These are phyloP conservation scores for Moxostoma hubbsi DNA, from an alignment of 2,797 vertebrate genomes.

Conservation along the genomic window DNA sequence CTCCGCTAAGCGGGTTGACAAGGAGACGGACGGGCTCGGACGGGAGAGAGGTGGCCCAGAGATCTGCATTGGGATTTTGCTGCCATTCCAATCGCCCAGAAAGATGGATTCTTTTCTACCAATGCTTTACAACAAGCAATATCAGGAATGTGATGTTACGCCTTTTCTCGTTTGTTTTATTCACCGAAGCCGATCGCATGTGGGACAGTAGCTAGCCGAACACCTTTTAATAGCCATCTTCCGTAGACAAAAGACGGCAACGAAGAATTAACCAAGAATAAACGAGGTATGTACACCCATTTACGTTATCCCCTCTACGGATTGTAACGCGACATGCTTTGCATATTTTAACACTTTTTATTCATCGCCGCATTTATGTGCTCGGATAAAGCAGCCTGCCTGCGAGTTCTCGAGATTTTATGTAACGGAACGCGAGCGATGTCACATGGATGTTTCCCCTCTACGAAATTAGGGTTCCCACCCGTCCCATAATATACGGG, in stretches of 20 bases:
- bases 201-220: slow-evolving; percentile 73
- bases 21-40: slow-evolving; percentile 62
- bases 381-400: slow-evolving; percentile 56
- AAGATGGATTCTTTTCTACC: slow-evolving; percentile 36
- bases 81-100: slow-evolving; percentile 53
- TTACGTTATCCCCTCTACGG: not conserved
- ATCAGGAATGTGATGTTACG: slow-evolving; percentile 71
- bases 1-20: slow-evolving; percentile 69
- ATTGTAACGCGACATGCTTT: not conserved
- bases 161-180: slow-evolving; percentile 63
- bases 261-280: slow-evolving; percentile 69
- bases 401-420: slow-evolving; percentile 64
- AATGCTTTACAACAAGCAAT: slow-evolving; percentile 36
- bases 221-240: slow-evolving; percentile 80
- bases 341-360: not conserved
- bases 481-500: too few species aligned
- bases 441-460: slow-evolving; percentile 51
- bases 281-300: slow-evolving; percentile 66
- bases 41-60: slow-evolving; percentile 65
- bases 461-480: not conserved
- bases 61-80: slow-evolving; percentile 57
- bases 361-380: not conserved
- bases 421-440: slow-evolving; percentile 61
- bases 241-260: slow-evolving; percentile 83
- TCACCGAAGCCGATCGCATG: slow-evolving; percentile 70